Evolutionary conservation across 2,113 vertebrate genomes (phyloP).

Genomic region (Himantopus leucocephalus): DNA sequence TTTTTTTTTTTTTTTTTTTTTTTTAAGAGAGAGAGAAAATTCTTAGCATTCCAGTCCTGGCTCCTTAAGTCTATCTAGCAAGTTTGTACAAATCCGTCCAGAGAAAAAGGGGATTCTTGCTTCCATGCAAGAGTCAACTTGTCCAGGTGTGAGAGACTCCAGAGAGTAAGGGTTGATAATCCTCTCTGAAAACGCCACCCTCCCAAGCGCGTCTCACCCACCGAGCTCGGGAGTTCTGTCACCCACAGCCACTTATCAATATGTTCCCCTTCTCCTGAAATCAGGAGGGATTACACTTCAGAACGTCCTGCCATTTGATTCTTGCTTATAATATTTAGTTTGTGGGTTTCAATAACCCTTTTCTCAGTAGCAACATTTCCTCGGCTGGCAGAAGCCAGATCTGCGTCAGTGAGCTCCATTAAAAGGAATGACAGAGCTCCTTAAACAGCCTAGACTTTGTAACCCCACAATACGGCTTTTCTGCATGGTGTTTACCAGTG

Average conservation of each 20-base stretch:
- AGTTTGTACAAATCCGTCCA: constrained; percentile 79
- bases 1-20: background rate
- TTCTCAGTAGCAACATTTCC: constrained; percentile 66
- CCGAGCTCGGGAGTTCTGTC: background rate
- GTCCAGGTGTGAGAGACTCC: constrained; percentile 63
- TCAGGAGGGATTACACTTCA: constrained; percentile 38
- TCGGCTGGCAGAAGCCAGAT: constrained; percentile 65
- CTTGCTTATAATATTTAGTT: constrained; percentile 62
- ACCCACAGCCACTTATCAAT: constrained; percentile 18
- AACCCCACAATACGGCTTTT: constrained; percentile 68
- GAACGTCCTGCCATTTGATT: constrained; percentile 49
- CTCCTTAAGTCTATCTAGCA: constrained; percentile 79
- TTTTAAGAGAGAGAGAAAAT: constrained; percentile 43
- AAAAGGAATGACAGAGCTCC: constrained; percentile 67
- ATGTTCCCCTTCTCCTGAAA: background rate
- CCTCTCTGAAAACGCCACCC: background rate
- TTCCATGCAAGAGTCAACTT: constrained; percentile 79
- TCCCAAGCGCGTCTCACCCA: background rate
- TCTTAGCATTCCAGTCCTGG: constrained; percentile 78
- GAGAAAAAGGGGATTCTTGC: constrained; percentile 74
- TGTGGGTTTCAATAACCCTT: constrained; percentile 63
- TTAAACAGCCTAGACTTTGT: constrained; percentile 68
- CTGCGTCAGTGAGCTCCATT: constrained; percentile 65
- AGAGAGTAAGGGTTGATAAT: constrained; percentile 19
- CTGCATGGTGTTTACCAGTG: constrained; percentile 59